Percentiles rank a stretch among this genome's conserved stretches.
phyloP scores from a whole-genome alignment of 2,888 invertebrate species.

The Gastracanthus pulcherrimus region DNA sequence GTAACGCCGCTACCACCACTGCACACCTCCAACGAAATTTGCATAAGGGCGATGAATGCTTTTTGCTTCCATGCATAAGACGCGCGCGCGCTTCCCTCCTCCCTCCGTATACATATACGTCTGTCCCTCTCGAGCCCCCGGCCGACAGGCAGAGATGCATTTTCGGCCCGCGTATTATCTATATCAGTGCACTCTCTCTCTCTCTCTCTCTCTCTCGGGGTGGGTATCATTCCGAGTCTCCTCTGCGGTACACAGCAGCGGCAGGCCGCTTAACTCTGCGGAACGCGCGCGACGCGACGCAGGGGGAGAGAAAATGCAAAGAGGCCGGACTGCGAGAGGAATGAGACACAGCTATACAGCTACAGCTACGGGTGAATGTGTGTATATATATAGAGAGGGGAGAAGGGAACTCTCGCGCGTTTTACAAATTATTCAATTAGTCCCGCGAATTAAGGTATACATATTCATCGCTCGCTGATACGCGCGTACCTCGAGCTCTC shows the following conservation, averaged over 20 bases:
- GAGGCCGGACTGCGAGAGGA: constrained; percentile 61
- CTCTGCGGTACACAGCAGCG: too few relatives aligned
- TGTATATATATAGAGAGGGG: constrained; percentile 24
- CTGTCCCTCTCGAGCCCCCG: constrained; percentile 53
- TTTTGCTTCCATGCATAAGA: constrained; percentile 32
- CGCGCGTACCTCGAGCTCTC: constrained; percentile 48
- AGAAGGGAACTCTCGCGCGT: constrained; percentile 63
- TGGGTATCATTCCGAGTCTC: constrained; percentile 64
- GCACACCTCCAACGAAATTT: too few relatives aligned
- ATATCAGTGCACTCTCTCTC: constrained; percentile 63
- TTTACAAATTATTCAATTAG: constrained; percentile 78
- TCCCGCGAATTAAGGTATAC: constrained; percentile 78
- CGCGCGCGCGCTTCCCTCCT: constrained; percentile 9
- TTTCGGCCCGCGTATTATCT: constrained; percentile 69
- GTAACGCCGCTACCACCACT: not conserved
- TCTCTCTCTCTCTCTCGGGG: constrained; percentile 43
- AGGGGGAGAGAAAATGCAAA: constrained; percentile 67
- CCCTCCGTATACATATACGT: too few relatives aligned
- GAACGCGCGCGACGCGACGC: constrained; percentile 51
- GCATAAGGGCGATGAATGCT: constrained; percentile 46
- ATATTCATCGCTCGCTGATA: constrained; percentile 76
- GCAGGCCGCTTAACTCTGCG: constrained; percentile 42
- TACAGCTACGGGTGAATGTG: not conserved
- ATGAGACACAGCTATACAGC: not conserved
- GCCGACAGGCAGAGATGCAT: constrained; percentile 63